Evolutionary conservation across 1,140 invertebrate species (phyloP), one percentile per base, ranked within the genome.

Genomic region (Brachionus sp.): DNA sequence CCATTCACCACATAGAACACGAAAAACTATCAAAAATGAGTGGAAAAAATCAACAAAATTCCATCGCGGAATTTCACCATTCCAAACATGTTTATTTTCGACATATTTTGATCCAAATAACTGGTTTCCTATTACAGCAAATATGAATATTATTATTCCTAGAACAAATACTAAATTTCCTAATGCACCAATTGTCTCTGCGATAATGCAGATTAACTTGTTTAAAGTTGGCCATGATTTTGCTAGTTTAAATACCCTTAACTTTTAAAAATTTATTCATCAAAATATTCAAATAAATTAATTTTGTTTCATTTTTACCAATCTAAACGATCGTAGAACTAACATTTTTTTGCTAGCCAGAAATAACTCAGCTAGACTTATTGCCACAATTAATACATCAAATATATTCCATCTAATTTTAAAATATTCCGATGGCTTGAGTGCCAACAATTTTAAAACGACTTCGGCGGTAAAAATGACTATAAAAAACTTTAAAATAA

Each of bases 351-450:
- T 95, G 35, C 53, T 77, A 84, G 94, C 94, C 90, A 95, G 94
- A 66, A 98, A 93, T 86, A 98, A 91, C 90, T 98, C 97, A 85
- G 98, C 89, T 82, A 98, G 90, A 84, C 96, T 98, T 84, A 99
- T 92, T 35, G 94, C 92, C 85, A 99, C 97, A 89, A 98, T 98
- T 86, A 98, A 94, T 88, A 97, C 97, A 91, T 99, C 96, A 90
- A 99, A 99, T 86, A 97, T 95, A 89, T 98, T 99, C 96, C 96
- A 98, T 83, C 95, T 95, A 89, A 97, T 96, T 92, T 96, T 95
- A 91, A 99, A 97, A 90, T 99, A 99, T 86, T 96, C 95, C 73
- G 96, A 95, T 90, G 95, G 97, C 93, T 95, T 97, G 93, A 98
- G 95, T 5, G 96, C 96, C 86, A 97, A 92, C 84, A 99, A 91